phyloP scores from a whole-genome alignment of 1,140 invertebrate species.

The Manduca sexta region DNA sequence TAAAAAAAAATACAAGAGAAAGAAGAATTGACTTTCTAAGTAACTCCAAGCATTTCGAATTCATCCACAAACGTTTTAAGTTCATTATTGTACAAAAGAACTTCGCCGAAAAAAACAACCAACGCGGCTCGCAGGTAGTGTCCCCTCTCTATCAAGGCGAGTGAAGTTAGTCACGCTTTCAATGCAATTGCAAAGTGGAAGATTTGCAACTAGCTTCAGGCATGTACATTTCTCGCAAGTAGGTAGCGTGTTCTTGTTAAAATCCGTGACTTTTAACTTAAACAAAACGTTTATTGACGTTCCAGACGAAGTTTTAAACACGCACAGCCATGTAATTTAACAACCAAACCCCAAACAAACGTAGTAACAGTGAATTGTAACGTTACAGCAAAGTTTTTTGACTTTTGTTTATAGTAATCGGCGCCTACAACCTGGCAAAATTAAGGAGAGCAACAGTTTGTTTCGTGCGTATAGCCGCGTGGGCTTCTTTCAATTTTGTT shows the following conservation, averaged over 20 bases:
- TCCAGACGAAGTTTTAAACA: constrained; percentile 35
- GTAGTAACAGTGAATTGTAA: constrained; percentile 40
- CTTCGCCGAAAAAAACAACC: background rate
- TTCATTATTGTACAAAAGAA: constrained; percentile 28
- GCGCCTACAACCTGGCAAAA: constrained; percentile 32
- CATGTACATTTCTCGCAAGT: constrained; percentile 8
- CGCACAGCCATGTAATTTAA: constrained; percentile 35
- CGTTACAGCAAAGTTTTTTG: constrained; percentile 43
- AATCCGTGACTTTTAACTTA: constrained; percentile 49
- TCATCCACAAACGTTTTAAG: constrained; percentile 15
- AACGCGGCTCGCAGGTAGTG: constrained; percentile 21
- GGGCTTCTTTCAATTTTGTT: constrained; percentile 37
- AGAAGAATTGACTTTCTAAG: background rate
- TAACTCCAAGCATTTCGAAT: background rate
- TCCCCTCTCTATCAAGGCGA: constrained; percentile 21
- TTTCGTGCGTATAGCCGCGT: constrained; percentile 21
- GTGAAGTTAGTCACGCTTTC: constrained; percentile 30
- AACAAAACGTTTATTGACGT: constrained; percentile 51
- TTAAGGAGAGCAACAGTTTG: constrained; percentile 36
- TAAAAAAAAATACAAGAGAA: too few species aligned
- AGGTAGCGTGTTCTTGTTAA: constrained; percentile 10
- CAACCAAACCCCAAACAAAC: constrained; percentile 36
- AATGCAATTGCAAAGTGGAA: constrained; percentile 11
- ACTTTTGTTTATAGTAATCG: constrained; percentile 52
- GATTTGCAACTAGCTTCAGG: constrained; percentile 11